Percentiles rank a stretch among this genome's conserved stretches.
These are phyloP conservation scores for Nemotelus nigrinus DNA, from an alignment of 2,888 invertebrate genomes.

Conservation along the genomic window DNA sequence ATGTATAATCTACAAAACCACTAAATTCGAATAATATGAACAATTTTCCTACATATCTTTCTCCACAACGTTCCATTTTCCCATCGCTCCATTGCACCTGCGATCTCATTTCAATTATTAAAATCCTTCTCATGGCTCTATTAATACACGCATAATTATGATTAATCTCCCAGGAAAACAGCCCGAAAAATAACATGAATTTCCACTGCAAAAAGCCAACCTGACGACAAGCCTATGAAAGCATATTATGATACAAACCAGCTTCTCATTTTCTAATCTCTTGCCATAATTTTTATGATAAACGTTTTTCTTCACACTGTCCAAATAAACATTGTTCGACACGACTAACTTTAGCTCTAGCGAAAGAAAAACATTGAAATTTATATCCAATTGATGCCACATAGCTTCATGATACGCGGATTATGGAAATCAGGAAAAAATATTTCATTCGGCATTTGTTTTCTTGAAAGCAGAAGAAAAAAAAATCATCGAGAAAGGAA, in stretches of 20 bases:
- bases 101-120: background rate
- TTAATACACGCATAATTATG: no score
- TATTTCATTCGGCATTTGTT: conserved; percentile 1
- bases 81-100: no score
- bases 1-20: no score
- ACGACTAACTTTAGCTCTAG: background rate
- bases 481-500: conserved; percentile 24
- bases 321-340: conserved; percentile 20
- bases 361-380: background rate
- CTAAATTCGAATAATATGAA: no score
- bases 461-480: conserved; percentile 3
- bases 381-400: background rate
- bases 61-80: no score
- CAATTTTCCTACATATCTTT: no score
- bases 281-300: conserved; percentile 23
- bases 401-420: background rate
- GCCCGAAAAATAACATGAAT: background rate
- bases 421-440: conserved; percentile 22
- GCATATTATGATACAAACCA: conserved; percentile 19
- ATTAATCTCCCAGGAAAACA: no score
- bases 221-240: background rate
- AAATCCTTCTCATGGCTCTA: background rate
- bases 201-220: background rate
- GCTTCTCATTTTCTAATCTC: background rate
- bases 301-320: conserved; percentile 4